Evolutionary conservation across 2,888 invertebrate species (phyloP).

Genomic region (Carterocephalus palaemon): DNA sequence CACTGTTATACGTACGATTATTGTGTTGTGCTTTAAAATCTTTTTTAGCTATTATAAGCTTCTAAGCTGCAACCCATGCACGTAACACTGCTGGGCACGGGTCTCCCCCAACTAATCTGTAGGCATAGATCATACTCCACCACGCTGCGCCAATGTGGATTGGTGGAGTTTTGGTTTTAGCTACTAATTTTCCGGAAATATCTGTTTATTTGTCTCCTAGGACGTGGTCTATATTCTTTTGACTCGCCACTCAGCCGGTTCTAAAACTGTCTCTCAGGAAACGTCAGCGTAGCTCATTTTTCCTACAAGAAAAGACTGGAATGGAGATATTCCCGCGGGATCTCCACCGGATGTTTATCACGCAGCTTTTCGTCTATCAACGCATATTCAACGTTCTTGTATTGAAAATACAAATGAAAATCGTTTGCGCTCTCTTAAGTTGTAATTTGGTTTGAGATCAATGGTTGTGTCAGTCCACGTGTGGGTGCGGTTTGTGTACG

Average conservation of each 20-base stretch:
- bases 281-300: slow-evolving; percentile 36
- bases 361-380: slow-evolving; percentile 14
- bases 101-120: too few relatives aligned
- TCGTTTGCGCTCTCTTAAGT: slow-evolving; percentile 20
- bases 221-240: too few relatives aligned
- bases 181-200: too few relatives aligned
- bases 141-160: too few relatives aligned
- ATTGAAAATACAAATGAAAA: slow-evolving; percentile 26
- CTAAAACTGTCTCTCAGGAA: slow-evolving; percentile 11
- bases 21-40: too few relatives aligned
- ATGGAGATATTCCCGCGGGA: slow-evolving; percentile 41
- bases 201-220: too few relatives aligned
- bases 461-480: slow-evolving; percentile 18
- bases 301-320: slow-evolving; percentile 53
- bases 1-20: too few relatives aligned
- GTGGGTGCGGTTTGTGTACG: slow-evolving; percentile 5
- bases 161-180: too few relatives aligned
- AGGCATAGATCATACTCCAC: too few relatives aligned
- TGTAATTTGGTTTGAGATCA: slow-evolving; percentile 29
- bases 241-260: neutral
- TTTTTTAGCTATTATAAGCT: too few relatives aligned
- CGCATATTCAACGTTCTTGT: slow-evolving; percentile 24
- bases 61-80: too few relatives aligned
- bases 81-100: too few relatives aligned
- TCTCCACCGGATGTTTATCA: slow-evolving; percentile 58